Base-by-base conservation (phyloP, 1,140 invertebrate species). In the Zophobas morio region DNA sequence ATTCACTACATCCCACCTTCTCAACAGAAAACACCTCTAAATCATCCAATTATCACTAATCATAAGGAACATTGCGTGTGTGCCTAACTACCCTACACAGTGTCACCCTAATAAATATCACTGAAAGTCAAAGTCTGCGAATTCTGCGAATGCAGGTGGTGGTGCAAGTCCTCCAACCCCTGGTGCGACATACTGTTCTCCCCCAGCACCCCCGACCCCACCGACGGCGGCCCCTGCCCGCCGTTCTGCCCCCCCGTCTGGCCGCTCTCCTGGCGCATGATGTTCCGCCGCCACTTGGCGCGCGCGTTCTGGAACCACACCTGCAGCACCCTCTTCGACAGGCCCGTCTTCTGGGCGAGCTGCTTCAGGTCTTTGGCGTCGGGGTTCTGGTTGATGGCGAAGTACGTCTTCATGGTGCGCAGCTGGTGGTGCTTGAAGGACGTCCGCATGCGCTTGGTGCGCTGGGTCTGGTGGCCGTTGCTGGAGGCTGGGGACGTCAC, bases 281-380 rank as follows among this genome's bases (percentile, higher is more conserved):
- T 90, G 83, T 95, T 95, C 36, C 96, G 90, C 82, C 97, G 90
- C 94, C 96, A 98, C 90, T 99, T 99, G 35, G 97, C 97, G 77
- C 97, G 88, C 0, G 97, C 97, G 86, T 99, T 99, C 92, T 99
- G 97, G 86, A 99, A 99, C 97, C 97, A 99, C 1, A 99, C 97
- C 93, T 99, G 98, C 54, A 99, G 87, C 33, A 99, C 97, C 81
- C 97, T 90, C 88, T 99, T 99, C 1, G 96, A 97, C 0, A 99
- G 89, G 1, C 96, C 96, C n/a, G 98, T 99, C 88, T 99, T 99
- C 85, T 97, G 96, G 0, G 96, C 95, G 57, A 99, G 86, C 85
- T 98, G 95, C 85, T 98, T 98, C 6, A 99, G 89, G 86, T 98
- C 97, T 86, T 98, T 98, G 39, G 97, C 95, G 84, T 99, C 96